These are phyloP conservation scores for Chalcis sispes DNA, from an alignment of 2,888 invertebrate species.

Conservation along the genomic window DNA sequence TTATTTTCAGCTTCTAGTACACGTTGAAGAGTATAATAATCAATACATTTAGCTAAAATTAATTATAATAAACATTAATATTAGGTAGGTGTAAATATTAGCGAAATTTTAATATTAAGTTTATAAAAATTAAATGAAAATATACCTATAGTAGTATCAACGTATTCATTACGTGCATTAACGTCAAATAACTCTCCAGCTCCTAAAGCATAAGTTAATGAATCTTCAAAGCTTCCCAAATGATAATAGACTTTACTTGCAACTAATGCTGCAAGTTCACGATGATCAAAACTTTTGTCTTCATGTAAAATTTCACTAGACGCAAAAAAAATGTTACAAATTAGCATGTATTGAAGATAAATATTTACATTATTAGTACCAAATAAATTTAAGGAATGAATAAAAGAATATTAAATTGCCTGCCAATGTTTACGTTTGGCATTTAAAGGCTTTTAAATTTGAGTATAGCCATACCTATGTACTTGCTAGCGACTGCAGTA, in stretches of 20 bases:
- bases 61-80: not conserved
- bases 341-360: not conserved
- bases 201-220: constrained; percentile 96
- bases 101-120: not conserved
- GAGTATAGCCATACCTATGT: too few species aligned
- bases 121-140: too few species aligned
- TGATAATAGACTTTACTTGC: constrained; percentile 99
- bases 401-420: too few species aligned
- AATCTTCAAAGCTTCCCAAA: constrained; percentile 97
- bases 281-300: constrained; percentile 91
- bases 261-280: constrained; percentile 95
- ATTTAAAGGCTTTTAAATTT: too few species aligned
- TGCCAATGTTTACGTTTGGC: too few species aligned
- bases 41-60: constrained; percentile 91
- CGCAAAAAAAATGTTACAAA: constrained; percentile 37
- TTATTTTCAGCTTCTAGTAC: constrained; percentile 85
- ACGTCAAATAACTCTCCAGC: constrained; percentile 97
- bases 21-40: constrained; percentile 94
- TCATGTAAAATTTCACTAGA: constrained; percentile 94
- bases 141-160: constrained; percentile 94
- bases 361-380: too few species aligned
- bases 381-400: too few species aligned
- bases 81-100: not conserved
- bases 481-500: too few species aligned
- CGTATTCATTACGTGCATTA: constrained; percentile 95